Conservation (phyloP, 53 echinoderm and acorn worm species). For the Echinarachnius parma region DNA sequence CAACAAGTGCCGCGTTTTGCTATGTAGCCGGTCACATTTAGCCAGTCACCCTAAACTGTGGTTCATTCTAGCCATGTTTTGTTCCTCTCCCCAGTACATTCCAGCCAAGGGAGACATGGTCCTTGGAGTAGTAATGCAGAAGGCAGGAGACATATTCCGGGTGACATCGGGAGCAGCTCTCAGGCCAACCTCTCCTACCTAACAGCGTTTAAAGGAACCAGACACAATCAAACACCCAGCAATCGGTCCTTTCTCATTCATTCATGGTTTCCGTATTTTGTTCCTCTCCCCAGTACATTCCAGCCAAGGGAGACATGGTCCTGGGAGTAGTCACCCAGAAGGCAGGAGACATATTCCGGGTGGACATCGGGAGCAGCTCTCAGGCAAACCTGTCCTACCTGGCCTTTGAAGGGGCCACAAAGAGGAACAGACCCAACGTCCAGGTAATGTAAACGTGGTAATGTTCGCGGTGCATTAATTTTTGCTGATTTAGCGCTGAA, state of each 20-base stretch:
- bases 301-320: conserved; percentile 89
- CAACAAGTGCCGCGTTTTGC: too few species aligned
- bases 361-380: conserved; percentile 81
- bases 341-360: conserved; percentile 88
- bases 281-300: conserved; percentile 70
- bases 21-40: too few species aligned
- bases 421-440: conserved; percentile 97
- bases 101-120: conserved; percentile 93
- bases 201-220: too few species aligned
- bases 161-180: conserved; percentile 81
- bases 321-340: conserved; percentile 78
- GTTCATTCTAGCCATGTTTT: too few species aligned
- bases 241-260: too few species aligned
- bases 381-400: conserved; percentile 82
- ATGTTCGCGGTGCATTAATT: too few species aligned
- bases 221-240: too few species aligned
- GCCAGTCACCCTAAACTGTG: too few species aligned
- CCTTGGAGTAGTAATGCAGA: conserved; percentile 74
- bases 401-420: conserved; percentile 97
- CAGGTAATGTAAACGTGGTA: too few species aligned
- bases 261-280: background rate
- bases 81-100: conserved; percentile 67
- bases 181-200: conserved; percentile 77
- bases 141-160: conserved; percentile 86
- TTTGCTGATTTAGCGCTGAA: too few species aligned